These are phyloP conservation scores for Hypanus sabinus DNA, from an alignment of 2,113 vertebrate species.

Conservation along the genomic window DNA sequence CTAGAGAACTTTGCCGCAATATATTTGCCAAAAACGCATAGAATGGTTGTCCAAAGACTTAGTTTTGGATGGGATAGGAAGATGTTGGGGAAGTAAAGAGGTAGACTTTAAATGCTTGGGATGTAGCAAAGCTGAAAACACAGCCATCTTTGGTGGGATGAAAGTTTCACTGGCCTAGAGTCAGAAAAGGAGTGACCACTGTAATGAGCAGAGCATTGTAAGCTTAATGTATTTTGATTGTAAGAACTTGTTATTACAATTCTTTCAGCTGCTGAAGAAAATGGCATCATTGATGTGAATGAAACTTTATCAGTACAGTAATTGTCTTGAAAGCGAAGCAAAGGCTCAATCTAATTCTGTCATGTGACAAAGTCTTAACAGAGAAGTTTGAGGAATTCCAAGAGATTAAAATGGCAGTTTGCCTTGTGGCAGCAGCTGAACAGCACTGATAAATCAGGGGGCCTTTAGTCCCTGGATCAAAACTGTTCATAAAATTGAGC, in stretches of 20 bases:
- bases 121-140: neutral
- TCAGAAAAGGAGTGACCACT: neutral
- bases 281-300: neutral
- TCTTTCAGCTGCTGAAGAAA: neutral
- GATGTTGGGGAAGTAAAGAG: neutral
- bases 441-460: neutral
- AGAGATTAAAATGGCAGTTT: neutral
- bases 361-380: neutral
- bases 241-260: neutral
- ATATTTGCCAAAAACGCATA: neutral
- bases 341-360: neutral
- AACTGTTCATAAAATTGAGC: neutral
- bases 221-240: neutral
- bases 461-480: neutral
- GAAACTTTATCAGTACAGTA: neutral
- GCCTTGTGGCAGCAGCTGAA: neutral
- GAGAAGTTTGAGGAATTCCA: neutral
- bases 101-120: neutral
- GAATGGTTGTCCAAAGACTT: neutral
- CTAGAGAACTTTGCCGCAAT: neutral
- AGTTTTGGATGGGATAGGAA: neutral
- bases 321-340: neutral
- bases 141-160: neutral
- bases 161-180: neutral
- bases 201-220: neutral